A percentile compares a stretch with the other conserved stretches of the same genome.
Conservation (phyloP, 2,113 vertebrate genomes). For the Oryzias melastigma region DNA sequence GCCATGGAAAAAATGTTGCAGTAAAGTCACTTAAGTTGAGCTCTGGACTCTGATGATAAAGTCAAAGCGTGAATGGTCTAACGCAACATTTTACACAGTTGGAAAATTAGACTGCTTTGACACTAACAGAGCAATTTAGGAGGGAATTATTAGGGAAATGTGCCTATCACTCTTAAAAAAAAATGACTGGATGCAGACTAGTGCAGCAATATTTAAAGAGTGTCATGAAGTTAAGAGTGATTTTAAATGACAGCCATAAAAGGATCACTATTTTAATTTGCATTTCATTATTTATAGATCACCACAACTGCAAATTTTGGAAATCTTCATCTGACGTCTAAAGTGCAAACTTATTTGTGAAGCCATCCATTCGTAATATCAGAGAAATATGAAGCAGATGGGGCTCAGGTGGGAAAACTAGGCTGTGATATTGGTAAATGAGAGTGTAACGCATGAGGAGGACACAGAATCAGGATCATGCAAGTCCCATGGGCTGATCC, state of each 20-base stretch:
- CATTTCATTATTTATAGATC: slow-evolving; percentile 12
- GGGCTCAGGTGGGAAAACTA: slow-evolving; percentile 44
- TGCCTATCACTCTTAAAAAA: slow-evolving; percentile 14
- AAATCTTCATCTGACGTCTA: neutral
- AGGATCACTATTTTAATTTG: neutral
- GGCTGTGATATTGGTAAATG: slow-evolving; percentile 29
- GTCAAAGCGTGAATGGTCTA: slow-evolving; percentile 44
- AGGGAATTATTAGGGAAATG: slow-evolving; percentile 14
- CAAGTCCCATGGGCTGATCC: slow-evolving; percentile 34
- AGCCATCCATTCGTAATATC: slow-evolving; percentile 58
- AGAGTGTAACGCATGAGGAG: slow-evolving; percentile 48
- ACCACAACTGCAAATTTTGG: neutral
- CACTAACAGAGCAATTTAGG: slow-evolving; percentile 19
- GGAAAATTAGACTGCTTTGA: slow-evolving; percentile 41
- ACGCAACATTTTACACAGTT: slow-evolving; percentile 41
- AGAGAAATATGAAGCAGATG: slow-evolving; percentile 54
- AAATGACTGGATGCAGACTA: neutral
- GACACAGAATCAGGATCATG: slow-evolving; percentile 30
- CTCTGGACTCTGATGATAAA: slow-evolving; percentile 61
- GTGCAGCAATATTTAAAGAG: neutral
- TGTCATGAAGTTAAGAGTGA: neutral
- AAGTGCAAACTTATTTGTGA: slow-evolving; percentile 38
- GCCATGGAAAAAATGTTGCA: slow-evolving; percentile 42
- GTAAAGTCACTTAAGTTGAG: slow-evolving; percentile 49
- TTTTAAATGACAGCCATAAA: slow-evolving; percentile 1